Evolutionary conservation across 2,113 vertebrate species (phyloP).

Genomic region (Columba janthina): DNA sequence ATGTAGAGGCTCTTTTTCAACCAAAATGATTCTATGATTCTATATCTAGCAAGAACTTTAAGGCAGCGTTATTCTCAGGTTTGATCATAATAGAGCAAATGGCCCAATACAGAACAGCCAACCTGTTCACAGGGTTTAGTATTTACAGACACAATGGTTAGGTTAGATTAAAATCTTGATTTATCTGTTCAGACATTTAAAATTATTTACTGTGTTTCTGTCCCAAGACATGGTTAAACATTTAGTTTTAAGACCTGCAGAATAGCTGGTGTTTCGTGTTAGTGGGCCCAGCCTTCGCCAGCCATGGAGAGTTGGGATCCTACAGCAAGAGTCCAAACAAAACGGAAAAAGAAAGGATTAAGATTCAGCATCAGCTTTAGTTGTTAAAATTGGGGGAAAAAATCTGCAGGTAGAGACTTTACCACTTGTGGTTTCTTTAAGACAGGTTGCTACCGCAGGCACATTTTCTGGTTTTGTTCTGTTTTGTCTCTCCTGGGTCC

Average conservation of each 20-base stretch:
- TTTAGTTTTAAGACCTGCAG: not conserved
- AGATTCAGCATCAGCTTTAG: not conserved
- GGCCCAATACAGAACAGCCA: not conserved
- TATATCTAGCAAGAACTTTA: not conserved
- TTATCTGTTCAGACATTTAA: not conserved
- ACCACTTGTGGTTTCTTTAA: not conserved
- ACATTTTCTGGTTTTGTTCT: not conserved
- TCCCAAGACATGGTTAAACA: not conserved
- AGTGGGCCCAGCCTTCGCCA: not conserved
- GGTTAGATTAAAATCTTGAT: not conserved
- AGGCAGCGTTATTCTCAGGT: not conserved
- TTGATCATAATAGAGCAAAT: not conserved
- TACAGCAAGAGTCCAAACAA: not conserved
- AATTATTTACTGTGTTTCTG: not conserved
- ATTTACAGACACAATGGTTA: not conserved
- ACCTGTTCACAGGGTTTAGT: not conserved
- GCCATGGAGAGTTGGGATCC: not conserved
- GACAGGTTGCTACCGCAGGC: not conserved
- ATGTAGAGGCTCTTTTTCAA: too few species aligned
- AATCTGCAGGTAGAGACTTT: not conserved
- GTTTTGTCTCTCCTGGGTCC: not conserved
- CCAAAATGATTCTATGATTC: too few species aligned
- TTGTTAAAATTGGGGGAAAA: rapidly evolving
- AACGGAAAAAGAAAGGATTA: not conserved
- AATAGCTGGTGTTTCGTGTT: not conserved